A percentile compares a stretch with the other conserved stretches of the same genome.
phyloP scores from a whole-genome alignment of 2,888 invertebrate species.

The Dioctria linearis region DNA sequence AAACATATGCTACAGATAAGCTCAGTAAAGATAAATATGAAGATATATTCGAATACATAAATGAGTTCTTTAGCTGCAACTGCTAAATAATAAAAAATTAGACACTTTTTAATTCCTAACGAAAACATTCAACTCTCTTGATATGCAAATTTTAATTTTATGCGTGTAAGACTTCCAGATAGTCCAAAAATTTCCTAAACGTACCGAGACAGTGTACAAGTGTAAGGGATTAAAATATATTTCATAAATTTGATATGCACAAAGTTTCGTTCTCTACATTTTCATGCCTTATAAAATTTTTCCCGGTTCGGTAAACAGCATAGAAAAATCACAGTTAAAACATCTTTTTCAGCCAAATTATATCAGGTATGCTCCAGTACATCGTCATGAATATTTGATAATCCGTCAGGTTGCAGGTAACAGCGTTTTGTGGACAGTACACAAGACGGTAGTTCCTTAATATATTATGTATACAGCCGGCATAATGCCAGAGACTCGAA shows the following conservation, averaged over 20 bases:
- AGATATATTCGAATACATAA: too few species aligned
- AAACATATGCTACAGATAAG: too few species aligned
- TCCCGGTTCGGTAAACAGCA: background rate
- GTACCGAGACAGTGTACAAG: too few species aligned
- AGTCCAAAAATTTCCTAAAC: too few species aligned
- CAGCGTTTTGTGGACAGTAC: slow-evolving; percentile 23
- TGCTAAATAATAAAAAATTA: too few species aligned
- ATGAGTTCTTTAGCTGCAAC: too few species aligned
- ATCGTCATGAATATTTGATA: slow-evolving; percentile 23
- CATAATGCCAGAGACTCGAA: background rate
- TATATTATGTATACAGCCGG: slow-evolving; percentile 27
- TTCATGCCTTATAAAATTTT: background rate
- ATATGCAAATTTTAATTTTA: too few species aligned
- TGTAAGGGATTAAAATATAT: too few species aligned
- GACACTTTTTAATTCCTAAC: too few species aligned
- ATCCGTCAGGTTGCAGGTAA: slow-evolving; percentile 24
- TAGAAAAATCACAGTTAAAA: slow-evolving; percentile 8
- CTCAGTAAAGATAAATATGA: too few species aligned
- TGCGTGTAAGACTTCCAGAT: too few species aligned
- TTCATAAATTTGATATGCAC: background rate
- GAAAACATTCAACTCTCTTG: too few species aligned
- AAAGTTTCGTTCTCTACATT: slow-evolving; percentile 4
- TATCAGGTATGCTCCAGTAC: slow-evolving; percentile 19
- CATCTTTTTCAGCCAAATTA: slow-evolving; percentile 6
- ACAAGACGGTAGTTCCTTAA: slow-evolving; percentile 25